Base-by-base conservation (phyloP, 2,888 invertebrate genomes). In the Psylliodes chrysocephalus region DNA sequence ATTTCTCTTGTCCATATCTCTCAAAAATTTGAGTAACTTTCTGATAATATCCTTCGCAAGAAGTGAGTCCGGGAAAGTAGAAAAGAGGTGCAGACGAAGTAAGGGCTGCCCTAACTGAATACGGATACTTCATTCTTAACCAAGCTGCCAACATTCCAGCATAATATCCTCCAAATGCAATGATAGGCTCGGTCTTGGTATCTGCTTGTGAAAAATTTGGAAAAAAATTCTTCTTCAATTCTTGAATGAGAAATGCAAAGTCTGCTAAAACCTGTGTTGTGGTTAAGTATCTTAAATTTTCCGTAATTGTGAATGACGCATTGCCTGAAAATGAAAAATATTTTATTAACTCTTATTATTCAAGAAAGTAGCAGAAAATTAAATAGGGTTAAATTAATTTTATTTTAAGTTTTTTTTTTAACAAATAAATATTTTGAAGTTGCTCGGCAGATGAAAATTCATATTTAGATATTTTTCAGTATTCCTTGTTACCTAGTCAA, bases 161-260 rank as follows among this genome's bases (percentile, higher is more conserved):
- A n/a, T n/a, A n/a, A n/a, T n/a, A 96, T 0, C 98, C 90, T 64
- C 90, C 90, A 80, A 90, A 89, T 1, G 92, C 93, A 69, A 98
- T 90, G 7, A 98, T 93, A 0, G 95, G 93, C 75, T 90, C 88
- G 54, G 84, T 12, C 83, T 83, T 52, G 75, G n/a, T 78, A 67
- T n/a, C n/a, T n/a, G n/a, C n/a, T n/a, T n/a, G 67, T 14, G 73
- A 70, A 46, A 70, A 69, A 3, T 69, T 60, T 56, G 67, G 12
- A 28, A 74, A 71, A 51, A 72, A 73, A 0, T 56, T 61, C 12
- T 67, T 83, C 76, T 22, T 83, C 81, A 95, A 79, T 75, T 35
- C 35, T 35, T 35, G 12, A 2, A 35, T 12, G 12, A 35, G 2
- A 12, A 4, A 14, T 12, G 35, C 35, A 14, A 14, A 35, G 6